Conservation (phyloP, 2,797 vertebrate species). For the Hapalemur alaotrensis region DNA sequence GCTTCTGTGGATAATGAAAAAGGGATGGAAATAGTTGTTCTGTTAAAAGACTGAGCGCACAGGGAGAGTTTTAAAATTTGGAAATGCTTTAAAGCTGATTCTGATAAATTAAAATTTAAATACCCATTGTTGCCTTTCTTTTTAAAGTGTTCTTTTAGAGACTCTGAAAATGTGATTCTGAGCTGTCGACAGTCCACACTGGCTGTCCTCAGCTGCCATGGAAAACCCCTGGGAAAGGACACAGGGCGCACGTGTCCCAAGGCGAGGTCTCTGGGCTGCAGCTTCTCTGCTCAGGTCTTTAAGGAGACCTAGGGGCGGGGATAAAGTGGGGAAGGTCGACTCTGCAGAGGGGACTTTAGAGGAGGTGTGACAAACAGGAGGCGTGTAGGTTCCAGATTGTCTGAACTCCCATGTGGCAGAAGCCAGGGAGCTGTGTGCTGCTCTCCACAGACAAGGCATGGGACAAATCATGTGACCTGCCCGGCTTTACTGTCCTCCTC, state of each 20-base stretch:
- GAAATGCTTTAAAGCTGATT: not conserved
- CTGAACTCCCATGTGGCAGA: not conserved
- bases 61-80: not conserved
- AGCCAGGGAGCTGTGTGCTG: not conserved
- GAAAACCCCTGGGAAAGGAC: not conserved
- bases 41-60: not conserved
- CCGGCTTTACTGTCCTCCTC: not conserved
- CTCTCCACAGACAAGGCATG: not conserved
- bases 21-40: not conserved
- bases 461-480: accelerated
- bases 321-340: no score
- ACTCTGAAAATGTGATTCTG: not conserved
- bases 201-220: not conserved
- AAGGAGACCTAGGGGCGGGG: not conserved
- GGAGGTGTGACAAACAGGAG: not conserved
- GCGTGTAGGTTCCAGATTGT: not conserved
- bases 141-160: not conserved
- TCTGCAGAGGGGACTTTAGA: not conserved
- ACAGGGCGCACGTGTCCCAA: accelerated
- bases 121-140: not conserved
- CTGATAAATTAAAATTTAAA: not conserved
- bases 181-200: not conserved
- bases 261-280: accelerated
- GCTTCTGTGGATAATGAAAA: not conserved
- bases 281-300: not conserved